Evolutionary conservation across 2,888 invertebrate species (phyloP), one percentile per base, ranked within the genome.

Genomic region (Cephalotes varians): DNA sequence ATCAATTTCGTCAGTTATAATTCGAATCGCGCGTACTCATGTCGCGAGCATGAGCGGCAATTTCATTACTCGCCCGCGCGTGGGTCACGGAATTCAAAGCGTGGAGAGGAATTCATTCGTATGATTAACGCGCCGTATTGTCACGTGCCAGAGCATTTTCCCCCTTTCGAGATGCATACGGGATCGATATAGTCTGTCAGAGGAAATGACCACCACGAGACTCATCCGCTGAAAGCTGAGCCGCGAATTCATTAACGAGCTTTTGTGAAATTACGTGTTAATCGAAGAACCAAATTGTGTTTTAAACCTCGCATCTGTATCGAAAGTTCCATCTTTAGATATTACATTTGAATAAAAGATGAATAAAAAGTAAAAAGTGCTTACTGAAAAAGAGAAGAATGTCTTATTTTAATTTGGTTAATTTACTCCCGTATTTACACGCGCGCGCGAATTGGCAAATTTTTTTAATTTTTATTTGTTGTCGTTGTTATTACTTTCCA

Each of bases 111-210:
- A 84, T 81, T 84, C 82, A 76, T 69, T 80, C 74, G 62, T 76
- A 65, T 62, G 74, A 84, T 84, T 76, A 82, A 82, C 82, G 82
- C 49, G 47, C 82, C 82, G 73, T 74, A 82, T 76, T 71, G 82
- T 81, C 74, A 82, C 82, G 69, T 84, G 60, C 71, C 44, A n/a
- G 49, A 71, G 65, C 56, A 58, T 62, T 37, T 47, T 62, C n/a
- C 58, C 72, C 72, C 80, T 60, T 80, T 51, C 80, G 73, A 73
- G 73, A 25, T 73, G 56, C 54, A 56, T 54, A 34, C 34, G 44
- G 77, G 77, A 77, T 77, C 77, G 77, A 77, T 77, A 77, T 77
- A 65, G 76, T 65, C 65, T 37, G 37, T 9, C 65, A 25, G 77
- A 77, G 67, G 69, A 77, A 69, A 77, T 69, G 77, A 77, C 77